Evolutionary conservation across 2,888 invertebrate species (phyloP), one percentile per base, ranked within the genome.

Genomic region (Archips xylosteana): DNA sequence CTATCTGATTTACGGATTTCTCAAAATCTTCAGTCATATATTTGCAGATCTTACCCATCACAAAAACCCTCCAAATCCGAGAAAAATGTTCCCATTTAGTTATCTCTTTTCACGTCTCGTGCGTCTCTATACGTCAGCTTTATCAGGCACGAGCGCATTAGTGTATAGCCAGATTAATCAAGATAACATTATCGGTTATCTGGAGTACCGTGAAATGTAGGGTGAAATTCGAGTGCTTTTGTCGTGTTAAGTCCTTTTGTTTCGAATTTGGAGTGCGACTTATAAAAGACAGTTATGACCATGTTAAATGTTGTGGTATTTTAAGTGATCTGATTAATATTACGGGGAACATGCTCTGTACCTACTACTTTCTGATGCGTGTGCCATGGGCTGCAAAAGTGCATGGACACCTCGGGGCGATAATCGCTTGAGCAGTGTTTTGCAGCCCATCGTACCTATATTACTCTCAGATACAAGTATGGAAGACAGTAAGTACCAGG

Each of bases 151-250:
- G 32, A 64, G 32, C 51, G 45, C 65, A 49, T 70, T 59, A 73
- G 63, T 65, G 73, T 74, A 70, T 54, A 54, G 65, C 69, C 70
- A 70, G 74, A 70, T 70, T 74, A 74, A 65, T 65, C 36, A 32
- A 51, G 74, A 74, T 74, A 70, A 73, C 49, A 73, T 67, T 54
- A 64, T 64, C n/a, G 65, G 57, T 63, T 70, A 74, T 74, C 74
- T 74, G 69, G 34, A 74, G 74, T 61, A 61, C 74, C 74, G 74
- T 70, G 69, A 69, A 74, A 74, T 74, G 63, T 64, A 49, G 49
- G 72, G 47, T 68, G 72, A 54, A 47, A 42, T 59, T 70, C 36
- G 74, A 70, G 74, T 42, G 73, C 36, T 57, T 57, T n/a, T 61
- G 36, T 63, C 68, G 68, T 34, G 68, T 63, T 61, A 66, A 61